Percentiles rank a stretch among this genome's conserved stretches.
These are phyloP conservation scores for Panorpa germanica DNA, from an alignment of 2,888 invertebrate species.

Conservation along the genomic window DNA sequence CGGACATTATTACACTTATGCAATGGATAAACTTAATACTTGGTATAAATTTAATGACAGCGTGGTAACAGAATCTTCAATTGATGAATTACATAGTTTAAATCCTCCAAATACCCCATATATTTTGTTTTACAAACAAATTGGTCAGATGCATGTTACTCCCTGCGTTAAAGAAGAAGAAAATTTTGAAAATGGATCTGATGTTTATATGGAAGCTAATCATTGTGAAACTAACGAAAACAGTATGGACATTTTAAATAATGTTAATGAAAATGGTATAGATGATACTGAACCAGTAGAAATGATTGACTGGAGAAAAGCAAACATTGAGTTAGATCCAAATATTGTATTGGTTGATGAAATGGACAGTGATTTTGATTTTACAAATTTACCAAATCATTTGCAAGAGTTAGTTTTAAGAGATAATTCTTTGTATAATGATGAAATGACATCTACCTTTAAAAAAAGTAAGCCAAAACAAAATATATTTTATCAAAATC, in stretches of 20 bases:
- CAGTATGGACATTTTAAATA: conserved; percentile 5
- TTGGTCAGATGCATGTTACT: conserved; percentile 22
- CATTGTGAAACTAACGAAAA: neutral
- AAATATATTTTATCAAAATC: no score
- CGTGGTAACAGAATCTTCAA: conserved; percentile 38
- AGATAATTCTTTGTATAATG: conserved; percentile 20
- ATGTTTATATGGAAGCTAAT: neutral
- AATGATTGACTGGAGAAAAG: no score
- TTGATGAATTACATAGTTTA: conserved; percentile 38
- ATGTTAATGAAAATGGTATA: neutral
- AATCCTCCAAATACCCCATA: conserved; percentile 64
- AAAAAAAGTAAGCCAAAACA: conserved; percentile 15
- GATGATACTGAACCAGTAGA: neutral
- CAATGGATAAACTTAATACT: conserved; percentile 37
- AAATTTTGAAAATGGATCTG: neutral
- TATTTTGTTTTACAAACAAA: conserved; percentile 53
- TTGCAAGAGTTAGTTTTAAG: conserved; percentile 20
- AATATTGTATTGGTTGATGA: neutral
- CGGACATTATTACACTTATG: conserved; percentile 77
- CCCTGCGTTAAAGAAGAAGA: conserved; percentile 9
- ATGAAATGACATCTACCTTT: conserved; percentile 19
- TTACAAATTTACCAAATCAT: conserved; percentile 17
- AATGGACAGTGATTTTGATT: conserved; percentile 1
- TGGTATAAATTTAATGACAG: conserved; percentile 76
- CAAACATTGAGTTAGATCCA: no score